Evolutionary conservation across 1,140 invertebrate species (phyloP).

Genomic region (Tribolium castaneum): DNA sequence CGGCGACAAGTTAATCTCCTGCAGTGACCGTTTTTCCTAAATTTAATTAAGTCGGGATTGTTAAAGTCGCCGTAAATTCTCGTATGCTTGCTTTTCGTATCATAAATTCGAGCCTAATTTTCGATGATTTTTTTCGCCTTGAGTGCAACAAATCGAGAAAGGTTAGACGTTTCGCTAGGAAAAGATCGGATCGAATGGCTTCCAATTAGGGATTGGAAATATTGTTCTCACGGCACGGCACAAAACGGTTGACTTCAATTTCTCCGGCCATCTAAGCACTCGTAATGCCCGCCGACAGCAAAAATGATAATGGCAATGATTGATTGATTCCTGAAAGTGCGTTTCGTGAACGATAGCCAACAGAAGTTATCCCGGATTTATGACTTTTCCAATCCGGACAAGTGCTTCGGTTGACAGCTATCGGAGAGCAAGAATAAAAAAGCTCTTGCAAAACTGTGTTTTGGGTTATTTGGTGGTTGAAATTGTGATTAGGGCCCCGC

Average conservation of each 20-base stretch:
- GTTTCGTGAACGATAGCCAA: slow-evolving; percentile 22
- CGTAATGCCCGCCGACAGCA: slow-evolving; percentile 13
- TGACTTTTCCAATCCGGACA: not conserved
- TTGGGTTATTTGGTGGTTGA: not conserved
- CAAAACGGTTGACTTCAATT: slow-evolving; percentile 24
- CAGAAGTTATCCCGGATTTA: slow-evolving; percentile 16
- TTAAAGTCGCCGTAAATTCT: slow-evolving; percentile 29
- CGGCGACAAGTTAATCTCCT: slow-evolving; percentile 8
- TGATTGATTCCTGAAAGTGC: slow-evolving; percentile 25
- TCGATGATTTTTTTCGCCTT: not conserved
- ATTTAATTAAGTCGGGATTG: slow-evolving; percentile 24
- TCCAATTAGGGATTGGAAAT: slow-evolving; percentile 32
- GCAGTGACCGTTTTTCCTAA: not conserved
- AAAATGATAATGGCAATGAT: slow-evolving; percentile 27
- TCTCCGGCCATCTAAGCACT: slow-evolving; percentile 18
- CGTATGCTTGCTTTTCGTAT: not conserved
- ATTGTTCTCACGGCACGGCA: slow-evolving; percentile 27
- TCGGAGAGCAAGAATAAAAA: too few relatives aligned
- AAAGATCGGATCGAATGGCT: slow-evolving; percentile 15
- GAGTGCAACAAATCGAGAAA: not conserved
- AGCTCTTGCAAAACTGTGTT: not conserved
- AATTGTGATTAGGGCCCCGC: not conserved
- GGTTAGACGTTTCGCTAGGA: slow-evolving; percentile 6
- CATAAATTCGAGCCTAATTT: not conserved
- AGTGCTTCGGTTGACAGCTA: slow-evolving; percentile 26